Base-by-base conservation (phyloP, 2,113 vertebrate genomes). In the Xiphophorus maculatus region DNA sequence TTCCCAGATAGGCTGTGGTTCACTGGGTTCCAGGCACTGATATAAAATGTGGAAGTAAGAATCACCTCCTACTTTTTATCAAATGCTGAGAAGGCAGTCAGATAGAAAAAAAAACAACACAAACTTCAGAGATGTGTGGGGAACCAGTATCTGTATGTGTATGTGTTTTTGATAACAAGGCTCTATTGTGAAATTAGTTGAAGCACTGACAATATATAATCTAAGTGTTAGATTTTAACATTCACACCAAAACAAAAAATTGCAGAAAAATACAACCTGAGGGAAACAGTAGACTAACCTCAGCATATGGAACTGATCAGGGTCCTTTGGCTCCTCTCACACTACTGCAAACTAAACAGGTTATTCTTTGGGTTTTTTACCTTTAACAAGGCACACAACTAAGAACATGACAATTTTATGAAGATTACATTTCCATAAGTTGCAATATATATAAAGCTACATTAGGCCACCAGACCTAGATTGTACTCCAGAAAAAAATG, bases 21-120 rank as follows among this genome's bases (percentile, higher is more conserved):
- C 85, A 61, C 85, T 90, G 88, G 80, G 88, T 92, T 93, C 91
- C 90, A 93, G 91, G 88, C 92, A 90, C 90, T 90, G 92, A 94
- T 94, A 95, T 93, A 91, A 95, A 54, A 95, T 93, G 93, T 93
- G 90, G 91, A 89, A 89, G 88, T 91, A 89, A 91, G 66, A 87
- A 74, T 89, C 78, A 87, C 78, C 79, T 70, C 83, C 68, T 81
- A 89, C 13, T 93, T 91, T 95, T 95, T 94, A 94, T 94, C 93
- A 80, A 80, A 80, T 77, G 81, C 66, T 71, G 88, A 86, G 84
- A 83, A 79, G 60, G 30, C 33, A 28, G 93, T 93, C 92, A 75
- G 77, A 73, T 80, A 80, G 17, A 73, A 82, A 87, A 85, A 88
- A 85, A 88, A 84, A 85, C 35, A 75, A 76, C 30, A 78, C 8